Evolutionary conservation across 2,888 invertebrate genomes (phyloP).

Genomic region (Brachypterus glaber): DNA sequence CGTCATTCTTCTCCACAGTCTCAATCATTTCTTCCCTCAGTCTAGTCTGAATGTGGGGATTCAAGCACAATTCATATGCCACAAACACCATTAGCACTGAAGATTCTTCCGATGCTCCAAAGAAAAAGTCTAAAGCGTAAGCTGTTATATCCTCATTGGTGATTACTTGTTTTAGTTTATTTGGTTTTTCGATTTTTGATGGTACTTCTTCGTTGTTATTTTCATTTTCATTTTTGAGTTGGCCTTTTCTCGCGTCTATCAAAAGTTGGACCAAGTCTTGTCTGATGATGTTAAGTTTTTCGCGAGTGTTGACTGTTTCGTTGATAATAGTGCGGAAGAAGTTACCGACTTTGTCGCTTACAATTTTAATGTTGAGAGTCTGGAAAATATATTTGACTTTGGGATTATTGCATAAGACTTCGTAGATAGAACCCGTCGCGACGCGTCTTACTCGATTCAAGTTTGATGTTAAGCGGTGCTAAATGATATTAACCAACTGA

Average conservation of each 20-base stretch:
- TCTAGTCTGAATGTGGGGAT: slow-evolving; percentile 47
- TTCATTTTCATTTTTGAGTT: slow-evolving; percentile 13
- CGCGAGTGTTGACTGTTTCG: slow-evolving; percentile 30
- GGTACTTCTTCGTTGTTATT: no score
- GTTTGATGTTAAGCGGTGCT: no score
- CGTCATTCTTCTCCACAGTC: slow-evolving; percentile 22
- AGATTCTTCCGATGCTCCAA: slow-evolving; percentile 43
- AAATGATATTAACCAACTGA: no score
- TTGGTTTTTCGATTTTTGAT: slow-evolving; percentile 14
- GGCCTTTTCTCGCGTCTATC: slow-evolving; percentile 42
- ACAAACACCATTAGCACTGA: slow-evolving; percentile 40
- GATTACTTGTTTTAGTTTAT: slow-evolving; percentile 12
- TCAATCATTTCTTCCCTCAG: slow-evolving; percentile 39
- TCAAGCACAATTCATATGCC: slow-evolving; percentile 46
- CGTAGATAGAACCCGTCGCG: no score
- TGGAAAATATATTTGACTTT: no score
- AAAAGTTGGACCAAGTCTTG: slow-evolving; percentile 43
- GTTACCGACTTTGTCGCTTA: slow-evolving; percentile 12
- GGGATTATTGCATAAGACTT: no score
- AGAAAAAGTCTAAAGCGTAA: slow-evolving; percentile 43
- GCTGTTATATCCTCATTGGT: slow-evolving; percentile 46
- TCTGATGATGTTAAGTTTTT: slow-evolving; percentile 40
- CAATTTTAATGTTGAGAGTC: slow-evolving; percentile 14
- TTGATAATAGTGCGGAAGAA: slow-evolving; percentile 41
- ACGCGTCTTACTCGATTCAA: no score